Evolutionary conservation across 2,797 vertebrate genomes (phyloP).

Genomic region (Pangasius krempfi): DNA sequence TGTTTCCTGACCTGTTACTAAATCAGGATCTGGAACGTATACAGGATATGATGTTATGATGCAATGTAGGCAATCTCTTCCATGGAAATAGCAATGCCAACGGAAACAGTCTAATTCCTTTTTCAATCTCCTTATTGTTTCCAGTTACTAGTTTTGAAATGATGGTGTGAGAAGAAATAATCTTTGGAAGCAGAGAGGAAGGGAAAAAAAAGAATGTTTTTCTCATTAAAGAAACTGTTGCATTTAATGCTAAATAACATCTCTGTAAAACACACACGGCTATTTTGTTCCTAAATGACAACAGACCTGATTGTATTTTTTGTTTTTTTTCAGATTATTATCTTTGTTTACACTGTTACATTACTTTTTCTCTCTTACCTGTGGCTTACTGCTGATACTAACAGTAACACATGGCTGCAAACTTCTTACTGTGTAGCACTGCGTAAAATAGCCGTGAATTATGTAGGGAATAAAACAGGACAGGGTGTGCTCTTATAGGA

Average conservation of each 20-base stretch:
- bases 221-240: constrained; percentile 40
- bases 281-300: not conserved
- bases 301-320: not conserved
- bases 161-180: constrained; percentile 51
- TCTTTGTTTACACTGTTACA: not conserved
- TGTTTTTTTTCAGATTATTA: not conserved
- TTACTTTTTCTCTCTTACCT: not conserved
- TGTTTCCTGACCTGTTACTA: constrained; percentile 61
- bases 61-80: constrained; percentile 37
- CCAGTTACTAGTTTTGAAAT: constrained; percentile 20
- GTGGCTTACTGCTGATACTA: not conserved
- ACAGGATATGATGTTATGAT: constrained; percentile 61
- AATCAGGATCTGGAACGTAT: constrained; percentile 51
- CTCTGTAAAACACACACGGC: not conserved
- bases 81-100: constrained; percentile 58
- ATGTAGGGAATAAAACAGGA: not conserved
- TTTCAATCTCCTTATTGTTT: constrained; percentile 42
- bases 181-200: constrained; percentile 46
- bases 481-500: not conserved
- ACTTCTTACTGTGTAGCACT: not conserved
- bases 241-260: not conserved
- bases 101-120: constrained; percentile 45
- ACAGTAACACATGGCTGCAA: not conserved
- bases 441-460: not conserved
- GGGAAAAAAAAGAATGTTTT: constrained; percentile 43